phyloP scores from a whole-genome alignment of 1,140 invertebrate genomes.

The Vanessa tameamea region DNA sequence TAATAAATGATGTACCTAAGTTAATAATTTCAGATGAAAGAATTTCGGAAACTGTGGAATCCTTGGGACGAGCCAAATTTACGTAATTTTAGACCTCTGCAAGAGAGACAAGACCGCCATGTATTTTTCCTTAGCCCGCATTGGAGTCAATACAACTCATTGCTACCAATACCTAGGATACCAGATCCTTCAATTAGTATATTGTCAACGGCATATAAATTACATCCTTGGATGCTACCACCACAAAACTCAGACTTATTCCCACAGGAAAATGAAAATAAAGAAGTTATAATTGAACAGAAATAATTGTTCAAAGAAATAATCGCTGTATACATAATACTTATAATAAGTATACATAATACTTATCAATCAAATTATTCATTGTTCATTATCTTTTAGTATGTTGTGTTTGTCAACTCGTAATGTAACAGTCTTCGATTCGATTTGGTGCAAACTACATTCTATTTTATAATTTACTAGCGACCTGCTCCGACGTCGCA shows the following conservation, averaged over 20 bases:
- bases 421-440: not conserved
- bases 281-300: conserved; percentile 12
- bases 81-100: conserved; percentile 65
- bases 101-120: conserved; percentile 54
- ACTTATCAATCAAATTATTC: no score
- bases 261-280: conserved; percentile 27
- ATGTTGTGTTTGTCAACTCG: no score
- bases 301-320: conserved; percentile 6
- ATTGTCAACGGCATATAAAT: conserved; percentile 58
- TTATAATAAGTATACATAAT: no score
- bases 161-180: conserved; percentile 72
- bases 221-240: conserved; percentile 61
- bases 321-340: no score
- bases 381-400: no score
- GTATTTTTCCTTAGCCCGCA: conserved; percentile 76
- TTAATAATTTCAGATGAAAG: conserved; percentile 61
- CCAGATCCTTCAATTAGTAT: conserved; percentile 62
- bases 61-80: conserved; percentile 66
- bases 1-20: not conserved
- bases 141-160: conserved; percentile 72
- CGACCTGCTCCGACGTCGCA: no score
- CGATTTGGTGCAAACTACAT: no score
- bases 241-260: conserved; percentile 63
- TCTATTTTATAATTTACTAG: no score
- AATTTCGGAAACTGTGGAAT: conserved; percentile 74